A percentile compares a stretch with the other conserved stretches of the same genome.
phyloP scores from a whole-genome alignment of 2,797 vertebrate genomes.

The Propithecus deckenii region DNA sequence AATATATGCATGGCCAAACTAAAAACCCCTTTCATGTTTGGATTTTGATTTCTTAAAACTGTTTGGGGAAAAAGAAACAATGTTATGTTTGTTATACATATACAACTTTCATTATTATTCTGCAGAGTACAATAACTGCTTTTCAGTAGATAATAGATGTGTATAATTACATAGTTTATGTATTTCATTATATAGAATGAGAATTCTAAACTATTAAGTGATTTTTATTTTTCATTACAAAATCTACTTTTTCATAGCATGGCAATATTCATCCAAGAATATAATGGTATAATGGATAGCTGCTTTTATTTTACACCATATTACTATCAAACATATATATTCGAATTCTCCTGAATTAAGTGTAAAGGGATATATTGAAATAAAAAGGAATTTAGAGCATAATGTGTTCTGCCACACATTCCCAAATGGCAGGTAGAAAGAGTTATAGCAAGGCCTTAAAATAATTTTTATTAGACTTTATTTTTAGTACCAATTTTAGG shows the following conservation, averaged over 20 bases:
- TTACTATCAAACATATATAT: constrained; percentile 19
- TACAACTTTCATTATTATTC: constrained; percentile 10
- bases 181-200: constrained; percentile 50
- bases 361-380: background rate
- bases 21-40: constrained; percentile 5
- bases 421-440: background rate
- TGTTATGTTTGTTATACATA: background rate
- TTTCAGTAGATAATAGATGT: constrained; percentile 19
- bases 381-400: background rate
- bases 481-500: background rate
- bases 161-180: background rate
- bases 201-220: background rate
- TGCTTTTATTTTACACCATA: background rate
- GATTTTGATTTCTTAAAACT: constrained; percentile 46
- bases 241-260: background rate
- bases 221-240: background rate
- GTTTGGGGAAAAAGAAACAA: background rate
- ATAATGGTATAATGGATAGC: background rate
- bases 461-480: background rate
- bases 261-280: background rate
- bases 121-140: background rate
- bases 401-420: background rate
- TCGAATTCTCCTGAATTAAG: constrained; percentile 16
- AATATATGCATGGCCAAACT: background rate
- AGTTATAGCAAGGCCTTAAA: background rate